phyloP scores from a whole-genome alignment of 2,888 invertebrate genomes.

The Platypus cylindrus region DNA sequence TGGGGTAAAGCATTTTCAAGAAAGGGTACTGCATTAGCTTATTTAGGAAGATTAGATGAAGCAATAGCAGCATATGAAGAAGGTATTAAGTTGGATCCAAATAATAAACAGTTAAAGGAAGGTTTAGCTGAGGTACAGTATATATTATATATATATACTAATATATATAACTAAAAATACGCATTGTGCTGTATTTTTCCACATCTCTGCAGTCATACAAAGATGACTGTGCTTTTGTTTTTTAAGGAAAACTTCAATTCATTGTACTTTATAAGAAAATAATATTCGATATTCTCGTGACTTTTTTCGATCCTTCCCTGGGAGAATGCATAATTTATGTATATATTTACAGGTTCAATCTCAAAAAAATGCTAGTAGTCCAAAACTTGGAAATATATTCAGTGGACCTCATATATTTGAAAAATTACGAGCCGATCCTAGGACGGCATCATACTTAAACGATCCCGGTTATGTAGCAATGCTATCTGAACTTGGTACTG shows the following conservation, averaged over 20 bases:
- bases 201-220: no score
- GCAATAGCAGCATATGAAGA: conserved; percentile 65
- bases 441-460: conserved; percentile 55
- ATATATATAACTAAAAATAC: no score
- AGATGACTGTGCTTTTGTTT: no score
- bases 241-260: no score
- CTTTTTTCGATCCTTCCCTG: no score
- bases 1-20: conserved; percentile 87
- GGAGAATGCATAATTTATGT: not conserved
- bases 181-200: no score
- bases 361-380: conserved; percentile 19
- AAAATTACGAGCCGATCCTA: conserved; percentile 53
- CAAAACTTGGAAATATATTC: conserved; percentile 41
- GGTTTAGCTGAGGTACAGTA: conserved; percentile 50
- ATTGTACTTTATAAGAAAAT: no score
- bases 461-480: conserved; percentile 62
- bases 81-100: conserved; percentile 59
- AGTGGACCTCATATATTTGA: conserved; percentile 41
- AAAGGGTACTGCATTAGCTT: conserved; percentile 75
- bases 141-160: no score
- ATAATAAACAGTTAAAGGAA: conserved; percentile 55
- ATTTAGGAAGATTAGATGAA: conserved; percentile 58
- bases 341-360: conserved; percentile 17
- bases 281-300: no score
- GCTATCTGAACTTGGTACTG: conserved; percentile 48